Evolutionary conservation across 2,797 vertebrate genomes (phyloP).

Genomic region (Hydrolagus colliei): DNA sequence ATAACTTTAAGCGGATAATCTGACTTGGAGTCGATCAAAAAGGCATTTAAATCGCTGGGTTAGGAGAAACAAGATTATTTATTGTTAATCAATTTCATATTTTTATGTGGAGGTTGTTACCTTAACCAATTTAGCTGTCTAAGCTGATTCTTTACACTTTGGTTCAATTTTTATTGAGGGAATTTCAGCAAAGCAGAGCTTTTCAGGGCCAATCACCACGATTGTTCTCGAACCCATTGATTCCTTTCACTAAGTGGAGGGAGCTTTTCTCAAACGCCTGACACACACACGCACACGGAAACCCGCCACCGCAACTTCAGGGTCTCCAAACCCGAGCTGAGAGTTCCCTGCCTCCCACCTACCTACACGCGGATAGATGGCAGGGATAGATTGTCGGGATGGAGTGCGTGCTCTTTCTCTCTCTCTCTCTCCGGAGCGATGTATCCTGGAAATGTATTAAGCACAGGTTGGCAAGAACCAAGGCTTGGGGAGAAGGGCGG

Average conservation of each 20-base stretch:
- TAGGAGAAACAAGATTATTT: conserved; percentile 3
- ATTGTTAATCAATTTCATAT: conserved; percentile 31
- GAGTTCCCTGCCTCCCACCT: too few species aligned
- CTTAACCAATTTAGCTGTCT: conserved; percentile 28
- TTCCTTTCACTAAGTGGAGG: background rate
- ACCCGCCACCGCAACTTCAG: too few species aligned
- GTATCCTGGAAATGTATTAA: too few species aligned
- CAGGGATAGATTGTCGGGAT: too few species aligned
- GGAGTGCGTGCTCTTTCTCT: too few species aligned
- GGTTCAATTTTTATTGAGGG: conserved; percentile 28
- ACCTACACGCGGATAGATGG: too few species aligned
- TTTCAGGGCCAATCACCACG: background rate
- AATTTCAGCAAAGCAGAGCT: conserved; percentile 12
- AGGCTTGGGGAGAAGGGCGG: too few species aligned
- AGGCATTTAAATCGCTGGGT: conserved; percentile 1
- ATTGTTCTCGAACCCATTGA: background rate
- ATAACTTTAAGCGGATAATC: conserved; percentile 24
- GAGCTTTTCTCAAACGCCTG: background rate
- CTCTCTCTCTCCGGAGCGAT: too few species aligned
- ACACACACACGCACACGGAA: too few species aligned
- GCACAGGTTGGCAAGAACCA: too few species aligned
- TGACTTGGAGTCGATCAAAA: conserved; percentile 12
- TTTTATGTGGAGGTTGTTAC: background rate
- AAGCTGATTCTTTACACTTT: conserved; percentile 25
- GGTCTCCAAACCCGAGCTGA: too few species aligned